phyloP scores from a whole-genome alignment of 2,888 invertebrate genomes.

The Lasioglossum villosulum region DNA sequence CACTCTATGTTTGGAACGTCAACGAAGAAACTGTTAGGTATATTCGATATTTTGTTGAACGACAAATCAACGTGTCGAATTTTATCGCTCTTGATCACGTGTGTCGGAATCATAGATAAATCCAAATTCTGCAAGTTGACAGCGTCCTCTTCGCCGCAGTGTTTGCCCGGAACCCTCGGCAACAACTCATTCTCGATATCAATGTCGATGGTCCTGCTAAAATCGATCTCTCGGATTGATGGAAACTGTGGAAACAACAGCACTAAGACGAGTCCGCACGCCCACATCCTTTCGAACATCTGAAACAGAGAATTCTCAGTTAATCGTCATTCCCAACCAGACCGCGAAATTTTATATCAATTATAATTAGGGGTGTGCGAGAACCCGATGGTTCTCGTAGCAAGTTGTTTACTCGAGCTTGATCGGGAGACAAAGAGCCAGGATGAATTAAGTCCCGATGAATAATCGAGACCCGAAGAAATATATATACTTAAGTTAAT shows the following conservation, averaged over 20 bases:
- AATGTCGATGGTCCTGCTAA: neutral
- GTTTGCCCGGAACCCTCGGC: neutral
- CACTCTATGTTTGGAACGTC: conserved; percentile 21
- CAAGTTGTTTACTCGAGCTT: too few species aligned
- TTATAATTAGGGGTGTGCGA: too few species aligned
- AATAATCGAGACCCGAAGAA: too few species aligned
- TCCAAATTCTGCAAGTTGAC: neutral
- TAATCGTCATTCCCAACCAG: neutral
- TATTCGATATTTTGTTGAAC: neutral
- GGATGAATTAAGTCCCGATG: too few species aligned
- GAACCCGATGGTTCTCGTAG: too few species aligned
- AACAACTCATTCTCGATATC: neutral
- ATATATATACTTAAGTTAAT: too few species aligned
- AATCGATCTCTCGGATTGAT: neutral
- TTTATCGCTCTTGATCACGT: neutral
- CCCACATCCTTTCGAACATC: neutral
- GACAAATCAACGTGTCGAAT: conserved; percentile 1
- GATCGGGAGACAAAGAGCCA: too few species aligned
- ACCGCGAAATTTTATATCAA: too few species aligned
- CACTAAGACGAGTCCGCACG: neutral
- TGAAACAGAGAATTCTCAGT: neutral
- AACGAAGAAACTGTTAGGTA: neutral
- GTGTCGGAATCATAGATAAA: neutral
- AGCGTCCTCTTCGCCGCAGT: neutral
- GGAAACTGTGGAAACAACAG: neutral